Conservation (phyloP, 2,797 vertebrate genomes). For the Fratercula arctica region DNA sequence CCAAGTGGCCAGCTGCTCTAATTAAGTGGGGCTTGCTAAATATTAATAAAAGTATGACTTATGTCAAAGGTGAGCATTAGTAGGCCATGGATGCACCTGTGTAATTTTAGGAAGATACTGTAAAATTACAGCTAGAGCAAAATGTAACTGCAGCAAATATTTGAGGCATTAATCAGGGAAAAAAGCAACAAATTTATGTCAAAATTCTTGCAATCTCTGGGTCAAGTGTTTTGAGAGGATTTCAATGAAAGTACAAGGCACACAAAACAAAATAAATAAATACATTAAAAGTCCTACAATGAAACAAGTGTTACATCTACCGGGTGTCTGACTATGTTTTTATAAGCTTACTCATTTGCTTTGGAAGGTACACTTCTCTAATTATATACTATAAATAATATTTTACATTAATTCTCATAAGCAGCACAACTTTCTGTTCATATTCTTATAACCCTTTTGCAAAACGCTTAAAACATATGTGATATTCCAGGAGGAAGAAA, state of each 20-base stretch:
- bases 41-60: neutral
- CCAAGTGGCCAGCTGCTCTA: neutral
- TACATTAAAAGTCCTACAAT: neutral
- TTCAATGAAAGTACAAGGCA: neutral
- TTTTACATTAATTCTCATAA: neutral
- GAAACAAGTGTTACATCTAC: neutral
- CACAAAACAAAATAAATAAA: neutral
- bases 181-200: neutral
- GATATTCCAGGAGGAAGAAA: neutral
- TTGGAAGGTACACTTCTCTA: neutral
- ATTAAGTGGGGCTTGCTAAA: neutral
- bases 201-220: neutral
- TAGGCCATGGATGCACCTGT: neutral
- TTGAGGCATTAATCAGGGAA: neutral
- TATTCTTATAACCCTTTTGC: neutral
- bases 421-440: neutral
- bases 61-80: neutral
- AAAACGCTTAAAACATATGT: fast-evolving
- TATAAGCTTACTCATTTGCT: neutral
- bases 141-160: neutral
- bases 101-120: neutral
- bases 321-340: neutral
- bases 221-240: neutral
- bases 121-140: neutral
- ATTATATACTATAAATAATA: neutral